Evolutionary conservation across 2,888 invertebrate species (phyloP).

Genomic region (Parochlus steinenii): DNA sequence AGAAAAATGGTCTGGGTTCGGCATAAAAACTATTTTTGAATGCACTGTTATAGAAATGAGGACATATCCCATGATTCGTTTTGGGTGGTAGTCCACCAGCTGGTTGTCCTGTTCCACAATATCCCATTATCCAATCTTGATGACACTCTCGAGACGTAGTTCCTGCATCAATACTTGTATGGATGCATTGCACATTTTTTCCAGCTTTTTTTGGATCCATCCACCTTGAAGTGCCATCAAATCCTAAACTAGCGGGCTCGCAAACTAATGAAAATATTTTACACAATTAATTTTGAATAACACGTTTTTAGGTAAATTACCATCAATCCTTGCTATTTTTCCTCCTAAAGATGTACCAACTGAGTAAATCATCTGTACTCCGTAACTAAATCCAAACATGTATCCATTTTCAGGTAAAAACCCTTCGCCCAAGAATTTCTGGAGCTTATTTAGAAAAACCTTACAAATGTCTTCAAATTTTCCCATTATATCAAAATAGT

Average conservation of each 20-base stretch:
- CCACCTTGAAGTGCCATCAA: too few species aligned
- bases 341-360: too few species aligned
- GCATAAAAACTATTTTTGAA: too few species aligned
- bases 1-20: too few species aligned
- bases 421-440: conserved; percentile 15
- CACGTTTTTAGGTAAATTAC: too few species aligned
- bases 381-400: conserved; percentile 19
- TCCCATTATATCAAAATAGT: conserved; percentile 16
- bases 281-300: too few species aligned
- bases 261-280: conserved; percentile 16
- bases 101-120: conserved; percentile 18
- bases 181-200: conserved; percentile 19
- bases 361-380: too few species aligned
- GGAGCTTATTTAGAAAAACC: conserved; percentile 15
- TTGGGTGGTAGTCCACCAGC: conserved; percentile 12
- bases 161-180: conserved; percentile 18
- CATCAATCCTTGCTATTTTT: too few species aligned
- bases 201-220: conserved; percentile 17
- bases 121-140: conserved; percentile 20
- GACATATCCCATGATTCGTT: conserved; percentile 16
- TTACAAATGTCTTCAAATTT: conserved; percentile 15
- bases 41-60: conserved; percentile 18
- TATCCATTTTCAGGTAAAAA: conserved; percentile 16
- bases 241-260: conserved; percentile 19
- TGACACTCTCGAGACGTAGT: conserved; percentile 18